Percentiles rank a stretch among this genome's conserved stretches.
phyloP scores from a whole-genome alignment of 2,113 vertebrate genomes.

The Mugil cephalus region DNA sequence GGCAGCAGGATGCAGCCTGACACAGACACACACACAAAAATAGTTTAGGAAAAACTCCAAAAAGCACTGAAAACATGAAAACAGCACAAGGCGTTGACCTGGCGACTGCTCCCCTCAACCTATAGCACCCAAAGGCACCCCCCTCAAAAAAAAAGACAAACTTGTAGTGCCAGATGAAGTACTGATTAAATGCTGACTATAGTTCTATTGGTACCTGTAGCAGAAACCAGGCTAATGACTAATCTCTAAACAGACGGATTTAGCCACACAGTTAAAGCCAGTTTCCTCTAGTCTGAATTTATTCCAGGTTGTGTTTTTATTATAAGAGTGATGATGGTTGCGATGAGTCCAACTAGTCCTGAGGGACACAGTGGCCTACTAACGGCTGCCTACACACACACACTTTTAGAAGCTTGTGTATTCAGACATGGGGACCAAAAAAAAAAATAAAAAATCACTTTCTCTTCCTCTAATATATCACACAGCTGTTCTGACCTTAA shows the following conservation, averaged over 20 bases:
- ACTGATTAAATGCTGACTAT: slow-evolving; percentile 48
- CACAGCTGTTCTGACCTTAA: slow-evolving; percentile 55
- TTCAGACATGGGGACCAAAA: slow-evolving; percentile 12
- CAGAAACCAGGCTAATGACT: slow-evolving; percentile 42
- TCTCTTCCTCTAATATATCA: slow-evolving; percentile 3
- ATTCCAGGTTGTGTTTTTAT: slow-evolving; percentile 61
- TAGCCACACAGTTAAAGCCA: slow-evolving; percentile 1
- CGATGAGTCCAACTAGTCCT: slow-evolving; percentile 56
- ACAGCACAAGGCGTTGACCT: too few relatives aligned
- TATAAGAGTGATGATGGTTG: slow-evolving; percentile 37
- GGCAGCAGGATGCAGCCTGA: too few relatives aligned
- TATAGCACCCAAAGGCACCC: too few relatives aligned
- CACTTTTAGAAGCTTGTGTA: slow-evolving; percentile 12
- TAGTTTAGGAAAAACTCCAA: too few relatives aligned
- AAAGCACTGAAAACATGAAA: too few relatives aligned
- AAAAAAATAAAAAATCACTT: neutral
- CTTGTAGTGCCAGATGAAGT: neutral
- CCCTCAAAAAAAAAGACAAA: too few relatives aligned
- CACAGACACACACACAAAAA: too few relatives aligned
- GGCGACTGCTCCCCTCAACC: too few relatives aligned
- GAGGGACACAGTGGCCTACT: slow-evolving; percentile 63
- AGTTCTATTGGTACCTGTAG: neutral
- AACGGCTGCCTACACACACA: slow-evolving; percentile 48
- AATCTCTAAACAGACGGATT: slow-evolving; percentile 23
- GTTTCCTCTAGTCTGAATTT: slow-evolving; percentile 13